Percentiles rank a stretch among this genome's conserved stretches.
Conservation (phyloP, 2,888 invertebrate species). For the Epinotia demarniana region DNA sequence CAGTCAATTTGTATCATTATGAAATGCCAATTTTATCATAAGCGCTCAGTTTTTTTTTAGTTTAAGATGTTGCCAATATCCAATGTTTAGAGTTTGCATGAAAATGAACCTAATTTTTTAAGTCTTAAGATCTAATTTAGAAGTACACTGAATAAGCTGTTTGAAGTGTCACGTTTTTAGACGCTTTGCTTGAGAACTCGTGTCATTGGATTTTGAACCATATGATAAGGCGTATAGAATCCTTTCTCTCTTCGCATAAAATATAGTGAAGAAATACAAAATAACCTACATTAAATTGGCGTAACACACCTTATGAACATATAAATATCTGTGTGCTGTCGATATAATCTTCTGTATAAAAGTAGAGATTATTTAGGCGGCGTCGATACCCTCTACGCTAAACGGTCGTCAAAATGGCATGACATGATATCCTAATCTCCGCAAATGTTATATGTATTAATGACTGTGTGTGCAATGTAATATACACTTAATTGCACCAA, state of each 20-base stretch:
- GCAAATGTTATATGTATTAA: neutral
- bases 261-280: neutral
- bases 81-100: neutral
- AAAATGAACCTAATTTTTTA: neutral
- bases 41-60: conserved; percentile 32
- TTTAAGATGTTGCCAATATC: conserved; percentile 3
- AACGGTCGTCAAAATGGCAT: too few relatives aligned
- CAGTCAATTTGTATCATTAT: conserved; percentile 31
- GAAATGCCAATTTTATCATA: conserved; percentile 31
- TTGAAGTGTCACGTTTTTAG: neutral
- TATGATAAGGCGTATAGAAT: neutral
- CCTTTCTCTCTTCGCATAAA: neutral
- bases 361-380: too few relatives aligned
- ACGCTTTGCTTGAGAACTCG: neutral
- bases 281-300: neutral
- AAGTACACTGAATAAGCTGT: conserved; percentile 1
- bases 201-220: neutral
- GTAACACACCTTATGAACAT: neutral
- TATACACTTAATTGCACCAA: neutral
- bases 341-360: too few relatives aligned
- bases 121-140: conserved; percentile 10
- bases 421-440: too few relatives aligned
- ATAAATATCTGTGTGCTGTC: neutral
- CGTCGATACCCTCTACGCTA: too few relatives aligned
- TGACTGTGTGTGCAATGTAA: neutral